phyloP scores from a whole-genome alignment of 2,797 vertebrate species.

The Scyliorhinus canicula region DNA sequence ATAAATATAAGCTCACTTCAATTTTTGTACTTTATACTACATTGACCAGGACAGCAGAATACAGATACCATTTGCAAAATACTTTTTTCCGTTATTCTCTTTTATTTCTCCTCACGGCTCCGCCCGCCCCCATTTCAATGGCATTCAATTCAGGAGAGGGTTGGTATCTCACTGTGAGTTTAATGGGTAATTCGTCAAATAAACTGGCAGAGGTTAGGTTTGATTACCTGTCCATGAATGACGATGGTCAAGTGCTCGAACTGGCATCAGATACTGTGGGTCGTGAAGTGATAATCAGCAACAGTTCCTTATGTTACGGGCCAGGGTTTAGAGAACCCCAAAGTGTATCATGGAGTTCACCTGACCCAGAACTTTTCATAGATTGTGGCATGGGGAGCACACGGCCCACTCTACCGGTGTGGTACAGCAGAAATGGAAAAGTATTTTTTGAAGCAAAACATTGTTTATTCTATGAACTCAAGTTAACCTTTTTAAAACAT shows the following conservation, averaged over 20 bases:
- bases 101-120: neutral
- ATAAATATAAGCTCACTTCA: neutral
- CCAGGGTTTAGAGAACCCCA: no score
- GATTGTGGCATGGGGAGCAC: no score
- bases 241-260: no score
- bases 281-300: neutral
- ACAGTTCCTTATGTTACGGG: no score
- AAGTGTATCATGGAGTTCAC: no score
- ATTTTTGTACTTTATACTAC: neutral
- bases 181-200: neutral
- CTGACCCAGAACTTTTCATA: no score
- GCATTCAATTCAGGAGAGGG: neutral
- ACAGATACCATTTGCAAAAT: neutral
- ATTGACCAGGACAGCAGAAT: neutral
- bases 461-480: no score
- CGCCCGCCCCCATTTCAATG: neutral
- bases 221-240: neutral
- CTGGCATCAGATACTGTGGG: neutral
- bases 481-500: no score
- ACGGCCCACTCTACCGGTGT: no score
- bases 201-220: no score
- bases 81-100: neutral
- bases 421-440: no score
- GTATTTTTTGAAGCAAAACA: no score
- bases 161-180: neutral